Evolutionary conservation across 2,113 vertebrate genomes (phyloP), one percentile per base, ranked within the genome.

Genomic region (Colaptes auratus): DNA sequence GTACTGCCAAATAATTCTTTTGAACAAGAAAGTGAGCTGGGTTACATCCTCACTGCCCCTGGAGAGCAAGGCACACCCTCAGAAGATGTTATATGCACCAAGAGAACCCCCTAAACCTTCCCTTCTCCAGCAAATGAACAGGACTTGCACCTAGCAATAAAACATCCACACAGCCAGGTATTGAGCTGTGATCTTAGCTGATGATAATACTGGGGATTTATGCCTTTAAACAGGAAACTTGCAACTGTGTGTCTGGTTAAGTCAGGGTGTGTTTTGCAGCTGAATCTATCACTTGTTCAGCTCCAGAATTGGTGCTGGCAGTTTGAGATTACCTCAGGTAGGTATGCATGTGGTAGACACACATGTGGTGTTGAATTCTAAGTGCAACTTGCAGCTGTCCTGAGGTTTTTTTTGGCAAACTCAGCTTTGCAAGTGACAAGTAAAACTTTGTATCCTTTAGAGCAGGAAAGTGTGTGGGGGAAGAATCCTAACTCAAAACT

Each of bases 81-180:
- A 42, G 42, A 73, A 69, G 50, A 31, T 25, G 15, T 7, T 1
- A 0, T 10, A 20, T 2, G 2, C 13, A 4, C 9, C 17, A 31
- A 55, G 18, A 53, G 24, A 39, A 63, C 39, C n/a, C 4, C 28
- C 28, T 44, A 42, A 69, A 31, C 55, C 55, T 15, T 6, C 5
- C 14, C 12, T 6, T 10, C 77, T 28, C 27, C 50, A 77, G 25
- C 14, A 48, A 81, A 31, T 1, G 1, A 65, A 33, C 8, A 4
- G 4, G 2, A 8, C 7, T 59, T 79, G 15, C 1, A 5, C 23
- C 19, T 9, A 35, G 50, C 59, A 83, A 61, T 19, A 16, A 6
- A 20, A 69, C 1, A 14, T 19, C 46, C 11, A 12, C 10, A 6
- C 0, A 4, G 42, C 24, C 30, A 35, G 25, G 28, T 33, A 17